Evolutionary conservation across 2,888 invertebrate species (phyloP).

Genomic region (Noctua comes): DNA sequence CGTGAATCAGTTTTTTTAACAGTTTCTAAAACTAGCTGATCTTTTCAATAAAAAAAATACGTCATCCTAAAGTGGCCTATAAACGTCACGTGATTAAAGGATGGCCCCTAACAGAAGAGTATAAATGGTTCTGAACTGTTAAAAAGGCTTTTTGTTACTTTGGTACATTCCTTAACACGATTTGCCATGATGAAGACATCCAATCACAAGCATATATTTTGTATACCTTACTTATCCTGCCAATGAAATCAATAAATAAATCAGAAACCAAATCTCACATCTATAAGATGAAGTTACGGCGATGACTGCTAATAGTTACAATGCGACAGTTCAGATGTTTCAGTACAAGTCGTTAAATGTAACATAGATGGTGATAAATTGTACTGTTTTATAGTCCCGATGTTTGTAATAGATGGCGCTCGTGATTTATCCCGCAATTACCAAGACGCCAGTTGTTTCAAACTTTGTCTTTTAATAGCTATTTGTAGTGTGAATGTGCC

Average conservation of each 20-base stretch:
- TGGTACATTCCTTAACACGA: neutral
- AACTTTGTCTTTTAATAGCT: conserved; percentile 57
- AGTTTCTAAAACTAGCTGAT: too few relatives aligned
- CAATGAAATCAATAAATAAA: too few relatives aligned
- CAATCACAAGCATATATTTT: too few relatives aligned
- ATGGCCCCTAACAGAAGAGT: neutral
- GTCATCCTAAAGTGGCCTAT: too few relatives aligned
- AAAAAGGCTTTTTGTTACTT: neutral
- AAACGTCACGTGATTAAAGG: too few relatives aligned
- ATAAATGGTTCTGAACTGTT: neutral
- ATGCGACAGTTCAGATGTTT: conserved; percentile 11
- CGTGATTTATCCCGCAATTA: conserved; percentile 56
- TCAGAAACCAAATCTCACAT: neutral
- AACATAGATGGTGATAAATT: conserved; percentile 54
- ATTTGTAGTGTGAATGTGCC: conserved; percentile 21
- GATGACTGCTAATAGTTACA: conserved; percentile 6
- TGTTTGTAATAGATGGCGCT: conserved; percentile 48
- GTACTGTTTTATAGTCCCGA: conserved; percentile 50
- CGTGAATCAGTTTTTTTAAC: too few relatives aligned
- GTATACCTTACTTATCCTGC: too few relatives aligned
- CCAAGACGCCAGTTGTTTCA: conserved; percentile 53
- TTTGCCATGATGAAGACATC: neutral
- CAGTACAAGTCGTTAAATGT: conserved; percentile 38
- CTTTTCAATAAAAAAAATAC: too few relatives aligned
- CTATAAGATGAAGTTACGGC: conserved; percentile 13